phyloP scores from a whole-genome alignment of 2,888 invertebrate species.

The Leucoma salicis region DNA sequence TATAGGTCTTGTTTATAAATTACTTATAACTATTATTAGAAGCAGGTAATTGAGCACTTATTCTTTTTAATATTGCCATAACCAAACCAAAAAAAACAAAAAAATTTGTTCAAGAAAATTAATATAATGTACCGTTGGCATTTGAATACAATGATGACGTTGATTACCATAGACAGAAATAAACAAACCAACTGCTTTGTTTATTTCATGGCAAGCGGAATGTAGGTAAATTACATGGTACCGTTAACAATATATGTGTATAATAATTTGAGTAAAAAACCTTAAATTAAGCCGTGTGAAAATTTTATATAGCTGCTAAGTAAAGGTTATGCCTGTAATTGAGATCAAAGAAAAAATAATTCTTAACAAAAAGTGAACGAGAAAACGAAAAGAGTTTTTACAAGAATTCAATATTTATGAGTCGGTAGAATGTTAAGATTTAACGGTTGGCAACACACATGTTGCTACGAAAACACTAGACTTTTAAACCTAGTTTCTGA shows the following conservation, averaged over 20 bases:
- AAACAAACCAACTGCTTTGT: too few species aligned
- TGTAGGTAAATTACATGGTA: constrained; percentile 11
- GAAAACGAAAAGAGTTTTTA: not conserved
- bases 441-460: not conserved
- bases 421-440: not conserved
- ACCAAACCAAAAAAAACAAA: too few species aligned
- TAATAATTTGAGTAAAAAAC: constrained; percentile 8
- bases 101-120: constrained; percentile 9
- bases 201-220: not conserved
- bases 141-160: constrained; percentile 6
- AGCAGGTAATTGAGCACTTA: constrained; percentile 5
- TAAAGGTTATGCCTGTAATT: constrained; percentile 10
- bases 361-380: not conserved
- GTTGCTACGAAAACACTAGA: not conserved
- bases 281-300: constrained; percentile 15
- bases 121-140: constrained; percentile 4
- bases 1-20: not conserved
- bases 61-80: too few species aligned
- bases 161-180: constrained; percentile 1
- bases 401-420: not conserved
- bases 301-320: constrained; percentile 3
- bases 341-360: constrained; percentile 4
- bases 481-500: too few species aligned
- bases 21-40: not conserved
- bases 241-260: constrained; percentile 11